Conservation (phyloP, 2,113 vertebrate genomes). For the Galbula dea region DNA sequence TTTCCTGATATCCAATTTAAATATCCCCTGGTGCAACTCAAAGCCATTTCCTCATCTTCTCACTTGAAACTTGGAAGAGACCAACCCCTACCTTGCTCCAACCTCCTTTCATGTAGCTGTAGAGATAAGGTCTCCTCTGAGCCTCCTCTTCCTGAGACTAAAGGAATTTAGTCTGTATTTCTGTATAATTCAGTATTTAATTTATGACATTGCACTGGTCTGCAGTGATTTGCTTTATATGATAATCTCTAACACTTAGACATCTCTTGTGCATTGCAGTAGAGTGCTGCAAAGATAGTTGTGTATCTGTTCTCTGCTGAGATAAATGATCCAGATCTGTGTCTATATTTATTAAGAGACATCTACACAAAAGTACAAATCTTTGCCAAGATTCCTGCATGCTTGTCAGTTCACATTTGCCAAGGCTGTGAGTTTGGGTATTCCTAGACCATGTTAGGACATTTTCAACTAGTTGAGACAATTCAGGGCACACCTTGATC, state of each 20-base stretch:
- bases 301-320: background rate
- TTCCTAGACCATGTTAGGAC: background rate
- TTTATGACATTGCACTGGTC: background rate
- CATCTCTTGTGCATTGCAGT: background rate
- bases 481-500: background rate
- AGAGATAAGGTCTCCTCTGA: no score
- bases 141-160: no score
- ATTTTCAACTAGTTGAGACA: slow-evolving; percentile 14
- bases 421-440: background rate
- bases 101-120: no score
- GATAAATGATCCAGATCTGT: background rate
- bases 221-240: background rate
- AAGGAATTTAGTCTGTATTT: no score
- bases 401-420: background rate
- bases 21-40: no score
- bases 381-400: background rate
- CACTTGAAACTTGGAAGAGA: no score
- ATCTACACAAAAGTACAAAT: background rate
- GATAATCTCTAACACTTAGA: background rate
- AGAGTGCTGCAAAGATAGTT: background rate
- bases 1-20: no score
- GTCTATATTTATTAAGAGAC: background rate
- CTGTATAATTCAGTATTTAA: background rate
- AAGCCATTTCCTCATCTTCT: no score
- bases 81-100: no score